These are phyloP conservation scores for Mionectes macconnelli DNA, from an alignment of 2,113 vertebrate species.

Conservation along the genomic window DNA sequence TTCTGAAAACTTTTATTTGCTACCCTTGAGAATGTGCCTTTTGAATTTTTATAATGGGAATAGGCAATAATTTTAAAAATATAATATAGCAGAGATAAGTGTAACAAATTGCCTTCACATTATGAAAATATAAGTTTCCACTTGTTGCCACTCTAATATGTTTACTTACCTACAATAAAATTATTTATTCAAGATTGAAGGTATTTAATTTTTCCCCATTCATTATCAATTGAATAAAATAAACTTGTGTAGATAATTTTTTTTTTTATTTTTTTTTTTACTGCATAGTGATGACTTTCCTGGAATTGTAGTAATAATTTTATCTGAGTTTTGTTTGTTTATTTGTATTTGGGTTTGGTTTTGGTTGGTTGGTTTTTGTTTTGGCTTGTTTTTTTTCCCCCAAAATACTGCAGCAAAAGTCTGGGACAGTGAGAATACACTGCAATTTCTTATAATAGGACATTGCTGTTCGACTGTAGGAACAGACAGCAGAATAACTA, in stretches of 20 bases:
- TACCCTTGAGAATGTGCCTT: not conserved
- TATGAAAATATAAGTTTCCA: not conserved
- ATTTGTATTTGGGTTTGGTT: no score
- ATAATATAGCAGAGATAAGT: not conserved
- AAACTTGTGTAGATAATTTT: not conserved
- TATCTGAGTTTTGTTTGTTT: not conserved
- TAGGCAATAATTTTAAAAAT: not conserved
- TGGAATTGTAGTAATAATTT: not conserved
- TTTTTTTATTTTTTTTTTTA: not conserved
- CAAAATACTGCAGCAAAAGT: not conserved
- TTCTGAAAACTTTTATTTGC: not conserved
- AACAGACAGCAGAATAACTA: accelerated
- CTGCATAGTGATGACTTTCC: not conserved
- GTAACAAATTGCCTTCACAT: not conserved
- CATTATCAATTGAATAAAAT: not conserved
- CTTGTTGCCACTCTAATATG: not conserved
- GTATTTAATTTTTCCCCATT: not conserved
- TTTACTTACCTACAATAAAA: not conserved
- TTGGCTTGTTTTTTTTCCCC: not conserved
- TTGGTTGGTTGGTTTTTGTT: no score
- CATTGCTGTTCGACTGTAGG: not conserved
- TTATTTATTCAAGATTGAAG: not conserved
- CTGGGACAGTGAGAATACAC: not conserved
- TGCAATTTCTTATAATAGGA: not conserved
- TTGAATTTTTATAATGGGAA: not conserved